These are phyloP conservation scores for Oenanthe melanoleuca DNA, from an alignment of 2,113 vertebrate species.

Conservation along the genomic window DNA sequence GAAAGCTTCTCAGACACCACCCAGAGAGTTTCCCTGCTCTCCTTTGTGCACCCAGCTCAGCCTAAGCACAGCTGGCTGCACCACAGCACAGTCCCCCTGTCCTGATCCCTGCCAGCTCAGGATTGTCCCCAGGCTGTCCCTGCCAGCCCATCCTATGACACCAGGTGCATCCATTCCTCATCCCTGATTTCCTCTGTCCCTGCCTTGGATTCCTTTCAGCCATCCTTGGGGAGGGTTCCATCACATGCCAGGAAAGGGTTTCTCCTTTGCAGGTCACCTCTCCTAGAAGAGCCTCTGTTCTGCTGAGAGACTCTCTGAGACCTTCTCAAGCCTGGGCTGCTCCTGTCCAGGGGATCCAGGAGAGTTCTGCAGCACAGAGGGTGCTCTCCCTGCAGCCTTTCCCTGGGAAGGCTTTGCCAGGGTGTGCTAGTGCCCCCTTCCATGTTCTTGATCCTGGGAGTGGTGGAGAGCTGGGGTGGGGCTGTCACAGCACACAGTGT, in stretches of 20 bases:
- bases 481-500: neutral
- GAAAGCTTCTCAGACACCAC: neutral
- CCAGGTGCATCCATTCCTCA: neutral
- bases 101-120: accelerated
- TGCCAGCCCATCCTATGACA: neutral
- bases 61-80: neutral
- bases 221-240: neutral
- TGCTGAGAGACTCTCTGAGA: neutral
- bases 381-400: neutral
- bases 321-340: neutral
- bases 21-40: neutral
- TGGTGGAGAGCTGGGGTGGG: neutral
- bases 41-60: neutral
- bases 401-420: neutral
- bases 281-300: neutral
- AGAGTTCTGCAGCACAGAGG: neutral
- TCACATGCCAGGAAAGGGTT: neutral
- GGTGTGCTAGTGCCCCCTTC: neutral
- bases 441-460: accelerated
- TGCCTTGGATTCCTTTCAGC: neutral
- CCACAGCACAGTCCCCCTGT: neutral
- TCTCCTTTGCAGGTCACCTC: neutral
- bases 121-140: neutral
- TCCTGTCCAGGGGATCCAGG: neutral
- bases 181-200: neutral